Evolutionary conservation across 1,140 invertebrate species (phyloP), one percentile per base, ranked within the genome.

Genomic region (Whitmania pigra): DNA sequence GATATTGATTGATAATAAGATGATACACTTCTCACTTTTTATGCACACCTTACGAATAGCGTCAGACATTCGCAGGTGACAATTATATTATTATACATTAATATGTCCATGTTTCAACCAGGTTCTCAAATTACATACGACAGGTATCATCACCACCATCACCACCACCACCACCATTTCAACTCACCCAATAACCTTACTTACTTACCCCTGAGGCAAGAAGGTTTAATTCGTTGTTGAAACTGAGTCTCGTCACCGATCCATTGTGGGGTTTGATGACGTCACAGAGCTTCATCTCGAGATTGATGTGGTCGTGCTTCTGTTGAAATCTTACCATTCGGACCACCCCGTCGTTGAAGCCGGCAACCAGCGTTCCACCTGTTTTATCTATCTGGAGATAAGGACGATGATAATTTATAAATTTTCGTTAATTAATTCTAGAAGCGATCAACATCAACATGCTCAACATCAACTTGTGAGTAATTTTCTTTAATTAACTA

Each of bases 321-420:
- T 78, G 75, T 67, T 71, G 74, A 15, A 81, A 72, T 7, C 76
- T 79, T 74, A 88, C 68, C 55, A 86, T 75, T 72, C 88, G 80
- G 22, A 90, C 76, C 31, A 89, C 84, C 29, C 91, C 90, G 80
- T 88, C 89, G 20, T 81, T 81, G 75, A 90, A 92, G 17, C 86
- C 89, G 67, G 77, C 77, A 22, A 80, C 72, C 13, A 83, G 74
- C 31, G 80, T 79, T 69, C 74, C 76, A 31, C 78, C 78, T 72
- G 82, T 82, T 20, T 78, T 73, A 73, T 83, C 81, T 69, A 83
- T 76, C 81, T 82, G 73, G 29, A 75, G 68, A 68, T 31, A 40
- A 71, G n/a, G 43, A 49, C 13, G 43, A 49, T 17, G 15, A 11
- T 49, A 11, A 49, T 13, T 17, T 7, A 49, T 49, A 17, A 15